Conservation (phyloP, 2,888 invertebrate species). For the Nebria brevicollis region DNA sequence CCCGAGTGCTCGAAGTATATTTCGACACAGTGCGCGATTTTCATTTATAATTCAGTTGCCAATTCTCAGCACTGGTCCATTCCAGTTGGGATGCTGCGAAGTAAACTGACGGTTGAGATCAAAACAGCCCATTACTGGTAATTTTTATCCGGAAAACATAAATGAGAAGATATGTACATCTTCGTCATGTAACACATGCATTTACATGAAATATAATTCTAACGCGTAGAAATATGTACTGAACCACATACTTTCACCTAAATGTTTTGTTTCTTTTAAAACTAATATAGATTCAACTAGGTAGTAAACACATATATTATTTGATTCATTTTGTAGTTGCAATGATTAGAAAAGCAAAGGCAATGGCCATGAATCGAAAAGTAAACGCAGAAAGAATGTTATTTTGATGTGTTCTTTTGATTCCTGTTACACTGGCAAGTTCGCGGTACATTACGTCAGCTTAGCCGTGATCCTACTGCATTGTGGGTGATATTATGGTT, state of each 20-base stretch:
- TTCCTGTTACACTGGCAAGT: slow-evolving; percentile 30
- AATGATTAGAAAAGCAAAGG: background rate
- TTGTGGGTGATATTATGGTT: slow-evolving; percentile 14
- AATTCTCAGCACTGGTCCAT: slow-evolving; percentile 15
- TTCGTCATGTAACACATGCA: slow-evolving; percentile 2
- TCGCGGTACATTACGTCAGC: slow-evolving; percentile 40
- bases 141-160: slow-evolving; percentile 23
- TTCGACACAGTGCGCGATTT: no score
- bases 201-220: background rate
- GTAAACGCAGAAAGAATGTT: background rate
- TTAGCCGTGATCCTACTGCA: slow-evolving; percentile 22
- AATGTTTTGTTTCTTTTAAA: background rate
- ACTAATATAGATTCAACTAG: background rate
- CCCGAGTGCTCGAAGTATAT: no score
- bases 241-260: background rate
- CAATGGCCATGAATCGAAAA: background rate
- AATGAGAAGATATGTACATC: background rate
- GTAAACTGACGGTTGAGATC: slow-evolving; percentile 24
- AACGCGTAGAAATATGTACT: background rate
- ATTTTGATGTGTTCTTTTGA: background rate
- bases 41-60: no score
- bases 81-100: slow-evolving; percentile 31
- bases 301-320: background rate
- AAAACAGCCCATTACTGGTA: slow-evolving; percentile 40
- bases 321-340: background rate